A percentile compares a stretch with the other conserved stretches of the same genome.
Conservation (phyloP, 2,113 vertebrate species). For the Ibidorhyncha struthersii region DNA sequence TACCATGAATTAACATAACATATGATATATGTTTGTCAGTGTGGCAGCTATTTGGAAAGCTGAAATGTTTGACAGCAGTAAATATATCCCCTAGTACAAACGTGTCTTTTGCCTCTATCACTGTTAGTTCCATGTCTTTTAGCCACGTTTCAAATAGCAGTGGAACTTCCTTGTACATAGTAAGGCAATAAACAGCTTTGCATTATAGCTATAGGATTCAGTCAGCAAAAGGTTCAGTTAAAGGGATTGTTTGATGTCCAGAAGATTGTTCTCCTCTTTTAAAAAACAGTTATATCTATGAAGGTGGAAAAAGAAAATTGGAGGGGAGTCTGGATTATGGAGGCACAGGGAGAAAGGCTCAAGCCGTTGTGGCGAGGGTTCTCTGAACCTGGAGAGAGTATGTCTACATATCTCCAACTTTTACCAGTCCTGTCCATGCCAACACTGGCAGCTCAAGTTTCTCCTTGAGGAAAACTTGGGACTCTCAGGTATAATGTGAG, state of each 20-base stretch:
- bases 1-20: neutral
- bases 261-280: neutral
- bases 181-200: neutral
- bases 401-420: neutral
- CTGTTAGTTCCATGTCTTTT: neutral
- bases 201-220: neutral
- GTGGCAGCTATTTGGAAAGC: neutral
- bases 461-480: neutral
- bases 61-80: neutral
- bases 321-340: neutral
- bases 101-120: neutral
- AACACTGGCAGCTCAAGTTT: neutral
- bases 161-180: neutral
- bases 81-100: neutral
- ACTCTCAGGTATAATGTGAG: neutral
- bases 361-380: rapidly evolving
- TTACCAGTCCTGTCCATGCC: neutral
- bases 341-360: neutral
- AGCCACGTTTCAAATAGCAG: neutral
- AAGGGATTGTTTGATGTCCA: neutral
- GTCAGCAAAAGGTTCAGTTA: neutral
- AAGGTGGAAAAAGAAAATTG: neutral
- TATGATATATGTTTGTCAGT: neutral
- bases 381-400: neutral
- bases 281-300: neutral